A percentile compares a stretch with the other conserved stretches of the same genome.
Evolutionary conservation across 2,888 invertebrate species (phyloP).

Genomic region (Lochmaea crataegi): DNA sequence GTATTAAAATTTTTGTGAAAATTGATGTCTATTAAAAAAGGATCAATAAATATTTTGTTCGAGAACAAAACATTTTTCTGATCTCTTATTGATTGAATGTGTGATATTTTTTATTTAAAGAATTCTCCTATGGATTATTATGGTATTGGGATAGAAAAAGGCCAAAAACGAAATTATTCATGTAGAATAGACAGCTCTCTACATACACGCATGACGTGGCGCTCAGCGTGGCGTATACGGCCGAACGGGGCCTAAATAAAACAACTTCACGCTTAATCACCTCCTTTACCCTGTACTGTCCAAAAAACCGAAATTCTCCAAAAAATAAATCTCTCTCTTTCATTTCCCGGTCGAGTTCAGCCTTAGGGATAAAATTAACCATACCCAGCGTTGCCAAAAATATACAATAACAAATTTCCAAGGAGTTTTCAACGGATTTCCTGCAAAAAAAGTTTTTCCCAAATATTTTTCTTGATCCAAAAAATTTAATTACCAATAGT

Average conservation of each 20-base stretch:
- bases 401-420: neutral
- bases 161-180: neutral
- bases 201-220: constrained; percentile 1
- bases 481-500: no score
- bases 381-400: constrained; percentile 1
- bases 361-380: neutral
- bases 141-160: neutral
- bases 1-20: no score
- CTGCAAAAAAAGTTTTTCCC: no score
- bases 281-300: constrained; percentile 5
- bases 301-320: constrained; percentile 14
- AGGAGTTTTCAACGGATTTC: no score
- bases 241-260: constrained; percentile 12
- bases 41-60: no score
- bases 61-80: no score
- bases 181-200: neutral
- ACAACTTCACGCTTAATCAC: constrained; percentile 24
- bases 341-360: constrained; percentile 5
- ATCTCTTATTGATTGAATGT: no score
- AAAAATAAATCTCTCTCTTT: constrained; percentile 16
- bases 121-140: neutral
- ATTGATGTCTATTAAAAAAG: no score
- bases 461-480: no score
- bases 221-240: constrained; percentile 4
- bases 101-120: no score